Evolutionary conservation across 1,140 invertebrate genomes (phyloP), one percentile per base, ranked within the genome.

Genomic region (Drosophila kohkoa): DNA sequence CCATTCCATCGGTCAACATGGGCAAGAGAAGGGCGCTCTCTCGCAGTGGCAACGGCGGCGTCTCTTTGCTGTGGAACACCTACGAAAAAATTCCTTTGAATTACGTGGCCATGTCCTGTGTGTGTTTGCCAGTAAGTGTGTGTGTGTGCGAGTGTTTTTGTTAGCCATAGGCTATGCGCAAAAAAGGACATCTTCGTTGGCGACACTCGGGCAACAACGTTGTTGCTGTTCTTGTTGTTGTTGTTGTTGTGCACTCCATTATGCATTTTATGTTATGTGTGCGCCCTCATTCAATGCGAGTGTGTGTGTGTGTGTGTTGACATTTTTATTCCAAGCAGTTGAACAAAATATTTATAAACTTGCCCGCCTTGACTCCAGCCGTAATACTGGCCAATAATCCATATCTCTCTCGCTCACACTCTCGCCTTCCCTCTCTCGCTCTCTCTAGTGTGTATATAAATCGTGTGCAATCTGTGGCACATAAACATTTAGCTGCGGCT

Each of bases 311-410:
- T 10, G 35, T 38, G 81, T 89, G 83, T 88, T 88, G 83, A 88
- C 83, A 88, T 81, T 89, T 89, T 89, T 81, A 88, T 88, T 89
- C 85, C 83, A 89, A 72, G 73, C 77, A 85, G 70, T 89, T 88
- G 65, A 80, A 74, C 83, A 82, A 51, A 64, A 88, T 87, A 87
- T 87, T 87, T 87, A 87, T 75, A 77, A 79, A 83, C 82, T 82
- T 82, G 46, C 49, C 11, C 46, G 55, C 32, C 32, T 48, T 63
- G 28, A 20, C 35, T 13, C n/a, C 51, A n/a, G 28, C 25, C 30
- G 35, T 11, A 51, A 41, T 6, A 3, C 4, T 13, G 43, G 32
- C 13, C 60, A 71, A 71, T 65, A 65, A 59, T 43, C 55, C 51
- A 16, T 16, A 48, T 43, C 6, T 8, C 43, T n/a, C n/a, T n/a